These are phyloP conservation scores for Ichneumoninae sp. DNA, from an alignment of 2,888 invertebrate species.

Conservation along the genomic window DNA sequence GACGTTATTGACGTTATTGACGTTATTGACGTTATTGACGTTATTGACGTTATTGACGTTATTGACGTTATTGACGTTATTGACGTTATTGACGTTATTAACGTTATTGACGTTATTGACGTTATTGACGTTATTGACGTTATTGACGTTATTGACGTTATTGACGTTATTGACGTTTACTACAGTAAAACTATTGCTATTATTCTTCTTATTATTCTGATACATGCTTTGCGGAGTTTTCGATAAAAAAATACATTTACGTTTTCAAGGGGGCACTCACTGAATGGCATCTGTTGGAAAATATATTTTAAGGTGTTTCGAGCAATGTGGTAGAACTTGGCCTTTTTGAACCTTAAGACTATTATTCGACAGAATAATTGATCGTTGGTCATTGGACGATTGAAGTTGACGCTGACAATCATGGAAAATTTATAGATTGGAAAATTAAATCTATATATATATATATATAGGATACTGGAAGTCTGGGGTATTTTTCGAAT, in stretches of 20 bases:
- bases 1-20: too few relatives aligned
- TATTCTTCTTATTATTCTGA: background rate
- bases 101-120: too few relatives aligned
- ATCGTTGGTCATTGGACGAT: background rate
- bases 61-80: too few relatives aligned
- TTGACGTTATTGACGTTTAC: constrained; percentile 37
- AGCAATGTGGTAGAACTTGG: background rate
- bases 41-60: too few relatives aligned
- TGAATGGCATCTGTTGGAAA: background rate
- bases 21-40: too few relatives aligned
- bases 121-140: too few relatives aligned
- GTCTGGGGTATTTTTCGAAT: background rate
- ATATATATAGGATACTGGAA: background rate
- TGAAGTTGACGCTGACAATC: background rate
- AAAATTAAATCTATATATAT: background rate
- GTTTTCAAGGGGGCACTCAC: background rate
- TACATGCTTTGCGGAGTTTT: background rate
- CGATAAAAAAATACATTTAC: constrained; percentile 25
- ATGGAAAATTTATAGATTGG: background rate
- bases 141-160: constrained; percentile 45
- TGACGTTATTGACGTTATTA: too few relatives aligned
- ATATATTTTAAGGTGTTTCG: background rate
- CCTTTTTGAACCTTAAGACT: background rate
- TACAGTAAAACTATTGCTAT: background rate
- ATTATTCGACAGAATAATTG: background rate